phyloP scores from a whole-genome alignment of 2,113 vertebrate genomes.

The Blennius ocellaris region DNA sequence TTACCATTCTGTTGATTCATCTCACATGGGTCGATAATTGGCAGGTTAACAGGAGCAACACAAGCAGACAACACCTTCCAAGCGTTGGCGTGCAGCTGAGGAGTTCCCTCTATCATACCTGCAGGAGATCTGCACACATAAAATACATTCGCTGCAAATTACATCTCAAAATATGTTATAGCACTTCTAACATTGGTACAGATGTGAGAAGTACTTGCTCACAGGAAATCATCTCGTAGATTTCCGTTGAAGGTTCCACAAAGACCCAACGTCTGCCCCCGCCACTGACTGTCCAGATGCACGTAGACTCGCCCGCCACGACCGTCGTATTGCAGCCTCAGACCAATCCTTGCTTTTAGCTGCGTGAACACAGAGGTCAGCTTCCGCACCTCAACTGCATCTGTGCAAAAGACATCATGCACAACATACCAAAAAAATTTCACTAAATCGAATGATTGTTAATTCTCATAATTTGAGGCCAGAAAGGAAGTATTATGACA shows the following conservation, averaged over 20 bases:
- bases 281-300: constrained; percentile 90
- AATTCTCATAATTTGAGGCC: not conserved
- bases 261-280: constrained; percentile 90
- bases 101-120: constrained; percentile 98
- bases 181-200: not conserved
- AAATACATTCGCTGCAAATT: no score
- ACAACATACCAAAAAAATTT: constrained; percentile 3
- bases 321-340: constrained; percentile 91
- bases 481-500: not conserved
- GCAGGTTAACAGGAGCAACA: constrained; percentile 90
- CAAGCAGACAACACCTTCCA: constrained; percentile 98
- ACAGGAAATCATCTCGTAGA: constrained; percentile 98
- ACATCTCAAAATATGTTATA: no score
- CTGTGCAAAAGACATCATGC: constrained; percentile 66
- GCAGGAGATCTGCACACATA: constrained; percentile 88
- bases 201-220: constrained; percentile 62
- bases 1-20: constrained; percentile 94
- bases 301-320: constrained; percentile 92
- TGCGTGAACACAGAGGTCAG: constrained; percentile 93
- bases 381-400: constrained; percentile 87
- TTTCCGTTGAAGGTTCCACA: constrained; percentile 98
- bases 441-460: not conserved
- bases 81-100: constrained; percentile 94
- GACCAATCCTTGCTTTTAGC: constrained; percentile 90
- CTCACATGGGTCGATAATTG: constrained; percentile 94